Conservation (phyloP, 2,113 vertebrate genomes). For the Myiopsitta monachus region DNA sequence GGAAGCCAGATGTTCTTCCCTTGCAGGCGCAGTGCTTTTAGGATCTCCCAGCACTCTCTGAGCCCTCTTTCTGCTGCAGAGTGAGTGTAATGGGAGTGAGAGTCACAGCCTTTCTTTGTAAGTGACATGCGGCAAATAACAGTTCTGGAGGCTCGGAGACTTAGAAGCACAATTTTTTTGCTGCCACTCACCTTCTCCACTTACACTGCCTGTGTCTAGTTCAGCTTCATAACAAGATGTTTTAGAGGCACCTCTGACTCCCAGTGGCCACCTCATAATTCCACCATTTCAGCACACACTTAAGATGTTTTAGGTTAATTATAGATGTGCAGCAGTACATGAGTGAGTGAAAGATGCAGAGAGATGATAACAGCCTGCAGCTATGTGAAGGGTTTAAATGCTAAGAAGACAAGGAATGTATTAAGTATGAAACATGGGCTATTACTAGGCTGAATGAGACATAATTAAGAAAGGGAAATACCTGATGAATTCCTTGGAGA, state of each 20-base stretch:
- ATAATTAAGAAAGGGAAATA: not conserved
- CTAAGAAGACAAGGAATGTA: not conserved
- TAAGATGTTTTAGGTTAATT: slow-evolving; percentile 44
- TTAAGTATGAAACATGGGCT: not conserved
- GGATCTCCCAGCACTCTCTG: not conserved
- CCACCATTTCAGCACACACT: not conserved
- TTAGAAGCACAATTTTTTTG: not conserved
- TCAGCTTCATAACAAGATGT: not conserved
- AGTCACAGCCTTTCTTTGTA: not conserved
- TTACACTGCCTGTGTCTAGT: accelerated
- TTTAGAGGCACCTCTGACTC: not conserved
- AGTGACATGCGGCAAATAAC: not conserved
- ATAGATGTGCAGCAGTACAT: slow-evolving; percentile 13
- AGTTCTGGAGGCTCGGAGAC: not conserved
- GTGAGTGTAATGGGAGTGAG: not conserved
- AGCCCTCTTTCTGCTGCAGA: not conserved
- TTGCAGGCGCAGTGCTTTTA: not conserved
- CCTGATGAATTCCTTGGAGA: not conserved
- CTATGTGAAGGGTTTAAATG: not conserved
- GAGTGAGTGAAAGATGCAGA: not conserved
- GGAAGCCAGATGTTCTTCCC: not conserved
- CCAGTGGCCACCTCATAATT: not conserved
- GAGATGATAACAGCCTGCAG: slow-evolving; percentile 20
- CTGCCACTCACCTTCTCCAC: not conserved
- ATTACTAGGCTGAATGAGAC: not conserved